Base-by-base conservation (phyloP, 2,113 vertebrate species). In the Gymnogyps californianus region DNA sequence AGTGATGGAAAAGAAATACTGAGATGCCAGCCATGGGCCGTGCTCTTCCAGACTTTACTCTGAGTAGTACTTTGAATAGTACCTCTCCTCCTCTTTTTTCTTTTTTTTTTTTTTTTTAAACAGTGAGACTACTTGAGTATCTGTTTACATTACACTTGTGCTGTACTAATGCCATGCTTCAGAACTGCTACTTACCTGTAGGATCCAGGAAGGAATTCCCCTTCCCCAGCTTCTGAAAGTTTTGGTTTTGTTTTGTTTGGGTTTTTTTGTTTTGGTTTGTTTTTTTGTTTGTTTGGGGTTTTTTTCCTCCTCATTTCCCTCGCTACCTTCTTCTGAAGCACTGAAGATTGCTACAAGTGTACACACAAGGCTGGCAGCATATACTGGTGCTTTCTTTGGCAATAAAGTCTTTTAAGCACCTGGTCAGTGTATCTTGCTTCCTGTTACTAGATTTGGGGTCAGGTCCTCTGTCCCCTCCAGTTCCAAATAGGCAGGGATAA, bases 1-100 rank as follows among this genome's bases (percentile, higher is more conserved):
- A 94, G 84, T 75, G 64, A 70, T 70, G 78, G 84, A 95, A 95
- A 94, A 96, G 92, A 94, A 98, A 88, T 93, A 92, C 78, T 46
- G 32, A 97, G 83, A 61, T 83, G 93, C 97, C 85, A 95, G 83
- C 74, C 84, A 21, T 62, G 76, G 85, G 83, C 92, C 1, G 6
- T 84, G 83, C 77, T 90, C 76, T 97, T 96, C 89, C 91, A 97
- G 89, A 85, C 91, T 89, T 95, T 78, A 40, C 79, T 84, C 54
- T 72, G 78, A 87, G 81, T 79, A 40, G 54, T 65, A 85, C 74
- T 96, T 80, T 95, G 85, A 89, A 87, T 82, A 94, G 77, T 89
- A 82, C 81, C 20, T 93, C 83, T 87, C 69, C 42, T 25, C 69
- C 57, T 38, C 42, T 19, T 49, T 6, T 38, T 18, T 36, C 17